Base-by-base conservation (phyloP, 2,797 vertebrate species). In the Apodemus agrarius region DNA sequence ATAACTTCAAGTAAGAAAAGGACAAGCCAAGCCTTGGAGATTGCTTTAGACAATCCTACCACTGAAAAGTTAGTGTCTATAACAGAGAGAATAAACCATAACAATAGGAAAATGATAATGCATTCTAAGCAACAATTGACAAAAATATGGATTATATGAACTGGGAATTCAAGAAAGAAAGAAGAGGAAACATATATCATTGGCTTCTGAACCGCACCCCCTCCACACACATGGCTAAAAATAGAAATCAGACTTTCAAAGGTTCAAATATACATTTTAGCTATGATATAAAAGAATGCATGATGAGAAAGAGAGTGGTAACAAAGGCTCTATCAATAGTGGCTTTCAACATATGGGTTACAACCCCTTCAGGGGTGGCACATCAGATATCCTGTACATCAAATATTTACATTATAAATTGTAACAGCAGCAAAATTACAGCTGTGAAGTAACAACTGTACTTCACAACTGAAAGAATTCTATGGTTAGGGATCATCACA, bases 41-140 rank as follows among this genome's bases (percentile, higher is more conserved):
- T 52, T 21, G 67, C 34, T 34, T 92, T 82, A 12, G 2, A 54
- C 65, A 86, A 24, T 65, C 43, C 40, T 69, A 46, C 0, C 74
- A 59, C 8, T 76, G 31, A 80, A 89, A 91, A 87, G 54, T 93
- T 87, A 88, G 7, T 82, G 37, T 43, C 21, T 85, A 94, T 46
- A 79, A 63, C 37, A 93, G 21, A 91, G 74, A 29, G 13, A 74
- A 49, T 1, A 22, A 46, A 65, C 49, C 1, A 67, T 59, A 95
- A 34, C 34, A 26, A 54, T 34, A 63, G 17, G 11, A 76, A 94
- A 95, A 83, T 63, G 5, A n/a, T 78, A 92, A 94, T 82, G 84
- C 75, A 84, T 29, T 3, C 16, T 43, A 81, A 95, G 93, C 1
- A 24, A 94, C 14, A 76, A 52, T 1, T 65, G 40, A 86, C 5